These are phyloP conservation scores for Cryptocephalus primarius DNA, from an alignment of 2,888 invertebrate genomes.

Conservation along the genomic window DNA sequence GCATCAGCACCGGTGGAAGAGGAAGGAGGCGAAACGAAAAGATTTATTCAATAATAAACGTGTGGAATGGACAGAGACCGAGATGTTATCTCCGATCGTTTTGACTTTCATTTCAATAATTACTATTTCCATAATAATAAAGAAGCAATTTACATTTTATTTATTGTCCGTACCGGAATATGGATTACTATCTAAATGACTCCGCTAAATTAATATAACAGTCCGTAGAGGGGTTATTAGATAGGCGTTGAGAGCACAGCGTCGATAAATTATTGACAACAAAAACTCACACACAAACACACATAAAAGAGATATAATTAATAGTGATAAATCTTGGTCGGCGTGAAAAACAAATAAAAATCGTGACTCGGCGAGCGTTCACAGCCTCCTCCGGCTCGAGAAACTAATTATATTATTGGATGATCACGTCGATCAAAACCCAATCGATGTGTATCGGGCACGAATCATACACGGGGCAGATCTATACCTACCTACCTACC, in stretches of 20 bases:
- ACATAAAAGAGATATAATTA: slow-evolving; percentile 23
- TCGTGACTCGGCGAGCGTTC: slow-evolving; percentile 1
- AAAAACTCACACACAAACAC: slow-evolving; percentile 9
- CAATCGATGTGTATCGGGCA: not conserved
- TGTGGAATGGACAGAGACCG: slow-evolving; percentile 5
- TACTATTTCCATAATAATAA: slow-evolving; percentile 14
- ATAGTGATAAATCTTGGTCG: slow-evolving; percentile 21
- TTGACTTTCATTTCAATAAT: slow-evolving; percentile 12
- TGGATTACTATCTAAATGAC: slow-evolving; percentile 13
- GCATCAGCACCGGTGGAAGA: too few species aligned
- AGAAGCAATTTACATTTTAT: slow-evolving; percentile 13
- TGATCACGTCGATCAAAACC: slow-evolving; percentile 1
- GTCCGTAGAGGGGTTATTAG: slow-evolving; percentile 5
- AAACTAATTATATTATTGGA: not conserved
- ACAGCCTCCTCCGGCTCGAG: not conserved
- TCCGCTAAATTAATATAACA: slow-evolving; percentile 7
- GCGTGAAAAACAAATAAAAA: slow-evolving; percentile 1
- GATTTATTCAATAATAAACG: slow-evolving; percentile 5
- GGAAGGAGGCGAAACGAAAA: too few species aligned
- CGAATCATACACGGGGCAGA: too few species aligned
- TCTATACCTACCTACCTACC: too few species aligned
- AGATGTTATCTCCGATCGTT: slow-evolving; percentile 8
- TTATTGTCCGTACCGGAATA: slow-evolving; percentile 13
- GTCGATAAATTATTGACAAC: slow-evolving; percentile 13
- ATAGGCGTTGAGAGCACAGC: slow-evolving; percentile 14